phyloP scores from a whole-genome alignment of 2,888 invertebrate genomes.

The Callinectes sapidus region DNA sequence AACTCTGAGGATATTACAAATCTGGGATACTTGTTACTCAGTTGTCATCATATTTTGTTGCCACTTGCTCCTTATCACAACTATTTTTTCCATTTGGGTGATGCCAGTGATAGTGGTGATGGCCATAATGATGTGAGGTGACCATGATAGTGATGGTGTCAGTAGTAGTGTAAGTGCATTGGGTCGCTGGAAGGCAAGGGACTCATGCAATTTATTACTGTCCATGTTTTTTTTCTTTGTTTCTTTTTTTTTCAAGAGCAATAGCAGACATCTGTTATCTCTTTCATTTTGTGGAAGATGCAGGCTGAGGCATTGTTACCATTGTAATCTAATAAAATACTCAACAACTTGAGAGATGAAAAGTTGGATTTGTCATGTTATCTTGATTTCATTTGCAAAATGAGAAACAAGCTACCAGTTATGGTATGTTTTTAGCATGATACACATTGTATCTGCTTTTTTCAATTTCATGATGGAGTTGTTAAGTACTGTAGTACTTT shows the following conservation, averaged over 20 bases:
- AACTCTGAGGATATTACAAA: not conserved
- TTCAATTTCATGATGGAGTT: not conserved
- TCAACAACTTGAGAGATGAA: too few relatives aligned
- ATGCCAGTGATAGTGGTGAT: not conserved
- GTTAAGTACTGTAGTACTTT: not conserved
- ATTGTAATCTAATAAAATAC: not conserved
- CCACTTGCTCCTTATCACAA: not conserved
- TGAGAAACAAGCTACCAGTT: too few relatives aligned
- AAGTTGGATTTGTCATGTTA: too few relatives aligned
- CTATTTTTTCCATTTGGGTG: not conserved
- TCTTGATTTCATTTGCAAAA: too few relatives aligned
- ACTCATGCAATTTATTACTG: conserved; percentile 19
- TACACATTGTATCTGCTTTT: not conserved
- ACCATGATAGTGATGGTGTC: not conserved
- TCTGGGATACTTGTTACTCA: conserved; percentile 10
- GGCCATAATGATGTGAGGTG: not conserved
- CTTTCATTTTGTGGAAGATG: not conserved
- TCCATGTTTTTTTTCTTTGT: not conserved
- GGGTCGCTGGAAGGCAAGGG: conserved; percentile 23
- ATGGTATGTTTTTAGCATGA: too few relatives aligned
- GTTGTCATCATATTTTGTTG: not conserved
- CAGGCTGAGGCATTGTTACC: not conserved
- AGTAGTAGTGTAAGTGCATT: not conserved
- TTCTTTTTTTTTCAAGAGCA: not conserved
- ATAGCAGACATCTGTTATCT: not conserved